Base-by-base conservation (phyloP, 2,888 invertebrate genomes). In the Noctua janthina region DNA sequence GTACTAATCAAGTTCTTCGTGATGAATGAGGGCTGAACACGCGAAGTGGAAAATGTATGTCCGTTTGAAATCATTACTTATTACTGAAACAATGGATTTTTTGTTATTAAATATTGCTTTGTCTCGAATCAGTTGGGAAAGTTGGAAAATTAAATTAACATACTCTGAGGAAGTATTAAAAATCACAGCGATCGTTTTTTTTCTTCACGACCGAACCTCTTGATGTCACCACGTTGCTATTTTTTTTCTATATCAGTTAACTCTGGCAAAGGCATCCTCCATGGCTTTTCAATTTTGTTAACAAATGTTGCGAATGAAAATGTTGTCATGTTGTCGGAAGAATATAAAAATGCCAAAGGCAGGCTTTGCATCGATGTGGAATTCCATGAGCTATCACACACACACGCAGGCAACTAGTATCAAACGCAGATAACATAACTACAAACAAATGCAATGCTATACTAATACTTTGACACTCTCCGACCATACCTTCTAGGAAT, bases 1-100 rank as follows among this genome's bases (percentile, higher is more conserved):
- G 49, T n/a, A 56, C 68, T 74, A 76, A 82, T 85, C 66, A 85
- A 78, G 62, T 69, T 17, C 4, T 69, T 10, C 6, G 29, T 75
- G 43, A 86, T 81, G 59, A 78, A 88, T 74, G 80, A 15, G 35
- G 51, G 11, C 15, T 23, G 13, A 70, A 46, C 84, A 88, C 84
- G 88, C 86, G 17, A 84, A 74, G n/a, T 59, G 56, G n/a, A 56
- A 73, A 74, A 66, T 54, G 54, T 66, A 59, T 39, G 62, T 46
- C 51, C 56, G 15, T 78, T 83, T 83, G 11, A 67, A 83, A 71
- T 74, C 62, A 74, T 83, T 29, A 83, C 70, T 71, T 17, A 46
- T 59, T 59, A 15, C n/a, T 11, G 23, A n/a, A 49, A 7, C 11
- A 51, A 10, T 68, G 43, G 6, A 11, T 1, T 56, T 59, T 59